Percentiles rank a stretch among this genome's conserved stretches.
phyloP scores from a whole-genome alignment of 1,140 invertebrate species.

The Teleopsis dalmanni region DNA sequence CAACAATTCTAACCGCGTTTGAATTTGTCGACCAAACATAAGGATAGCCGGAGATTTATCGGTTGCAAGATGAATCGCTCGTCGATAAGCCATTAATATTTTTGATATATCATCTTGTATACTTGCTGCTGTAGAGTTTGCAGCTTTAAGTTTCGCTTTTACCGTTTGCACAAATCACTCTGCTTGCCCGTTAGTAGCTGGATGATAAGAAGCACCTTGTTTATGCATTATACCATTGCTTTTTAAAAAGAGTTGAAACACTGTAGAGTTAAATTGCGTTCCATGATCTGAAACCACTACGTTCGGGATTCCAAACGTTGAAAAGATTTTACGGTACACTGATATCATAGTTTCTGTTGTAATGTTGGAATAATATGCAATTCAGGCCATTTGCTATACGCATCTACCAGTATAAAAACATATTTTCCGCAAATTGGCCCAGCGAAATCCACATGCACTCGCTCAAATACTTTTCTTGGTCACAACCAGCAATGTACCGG shows the following conservation, averaged over 20 bases:
- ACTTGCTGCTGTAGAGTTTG: background rate
- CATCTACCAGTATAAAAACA: background rate
- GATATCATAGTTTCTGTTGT: background rate
- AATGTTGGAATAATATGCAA: background rate
- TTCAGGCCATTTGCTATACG: background rate
- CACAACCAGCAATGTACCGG: background rate
- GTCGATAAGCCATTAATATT: no score
- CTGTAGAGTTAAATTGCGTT: background rate
- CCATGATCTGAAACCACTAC: background rate
- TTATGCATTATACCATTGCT: conserved; percentile 4
- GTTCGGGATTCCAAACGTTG: background rate
- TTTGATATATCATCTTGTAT: conserved; percentile 4
- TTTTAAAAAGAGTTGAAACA: conserved; percentile 2
- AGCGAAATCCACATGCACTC: background rate
- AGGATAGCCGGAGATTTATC: no score
- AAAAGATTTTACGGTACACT: background rate
- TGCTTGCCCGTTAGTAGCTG: conserved; percentile 5
- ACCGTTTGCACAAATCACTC: conserved; percentile 9
- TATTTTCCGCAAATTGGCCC: background rate
- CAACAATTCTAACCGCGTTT: no score
- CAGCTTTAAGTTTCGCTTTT: conserved; percentile 1
- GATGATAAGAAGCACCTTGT: conserved; percentile 9
- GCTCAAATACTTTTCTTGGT: background rate
- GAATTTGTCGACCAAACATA: no score
- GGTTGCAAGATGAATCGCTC: no score